phyloP scores from a whole-genome alignment of 1,140 invertebrate species.

The Drosophila dunni region DNA sequence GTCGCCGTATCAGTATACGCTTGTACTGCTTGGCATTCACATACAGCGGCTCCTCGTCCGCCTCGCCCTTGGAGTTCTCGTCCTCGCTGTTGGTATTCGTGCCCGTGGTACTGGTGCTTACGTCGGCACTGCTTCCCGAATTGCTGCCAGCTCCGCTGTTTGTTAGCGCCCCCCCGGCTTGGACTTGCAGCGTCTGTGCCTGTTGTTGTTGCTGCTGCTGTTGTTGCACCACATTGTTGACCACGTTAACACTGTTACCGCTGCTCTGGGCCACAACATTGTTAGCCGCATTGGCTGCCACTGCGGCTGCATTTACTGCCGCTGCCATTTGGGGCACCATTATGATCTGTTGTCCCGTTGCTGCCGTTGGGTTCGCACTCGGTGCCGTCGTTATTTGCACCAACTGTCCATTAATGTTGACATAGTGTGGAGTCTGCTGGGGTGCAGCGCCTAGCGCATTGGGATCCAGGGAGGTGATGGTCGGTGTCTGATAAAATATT shows the following conservation, averaged over 20 bases:
- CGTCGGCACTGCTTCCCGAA: slow-evolving; percentile 57
- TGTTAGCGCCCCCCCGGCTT: slow-evolving; percentile 28
- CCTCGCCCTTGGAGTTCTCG: slow-evolving; percentile 86
- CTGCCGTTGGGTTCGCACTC: slow-evolving; percentile 48
- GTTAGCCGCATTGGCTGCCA: slow-evolving; percentile 56
- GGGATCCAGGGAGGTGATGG: slow-evolving; percentile 59
- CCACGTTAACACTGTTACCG: not conserved
- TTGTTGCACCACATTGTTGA: slow-evolving; percentile 36
- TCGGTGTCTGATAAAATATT: slow-evolving; percentile 91
- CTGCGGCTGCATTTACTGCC: slow-evolving; percentile 85
- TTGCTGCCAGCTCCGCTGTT: slow-evolving; percentile 45
- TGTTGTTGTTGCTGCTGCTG: slow-evolving; percentile 39
- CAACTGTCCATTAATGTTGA: slow-evolving; percentile 90
- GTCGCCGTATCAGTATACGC: slow-evolving; percentile 94
- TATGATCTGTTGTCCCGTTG: slow-evolving; percentile 74
- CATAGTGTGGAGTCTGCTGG: slow-evolving; percentile 87
- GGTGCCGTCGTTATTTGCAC: slow-evolving; percentile 87
- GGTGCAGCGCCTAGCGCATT: slow-evolving; percentile 54
- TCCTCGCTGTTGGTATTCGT: slow-evolving; percentile 72
- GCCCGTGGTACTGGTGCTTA: slow-evolving; percentile 73
- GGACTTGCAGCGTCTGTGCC: slow-evolving; percentile 33
- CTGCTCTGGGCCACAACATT: slow-evolving; percentile 27
- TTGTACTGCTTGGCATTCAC: slow-evolving; percentile 99
- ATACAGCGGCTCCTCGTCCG: slow-evolving; percentile 97
- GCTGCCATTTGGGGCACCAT: slow-evolving; percentile 82